Percentiles rank a stretch among this genome's conserved stretches.
phyloP scores from a whole-genome alignment of 1,140 invertebrate genomes.

The Diorhabda sublineata region DNA sequence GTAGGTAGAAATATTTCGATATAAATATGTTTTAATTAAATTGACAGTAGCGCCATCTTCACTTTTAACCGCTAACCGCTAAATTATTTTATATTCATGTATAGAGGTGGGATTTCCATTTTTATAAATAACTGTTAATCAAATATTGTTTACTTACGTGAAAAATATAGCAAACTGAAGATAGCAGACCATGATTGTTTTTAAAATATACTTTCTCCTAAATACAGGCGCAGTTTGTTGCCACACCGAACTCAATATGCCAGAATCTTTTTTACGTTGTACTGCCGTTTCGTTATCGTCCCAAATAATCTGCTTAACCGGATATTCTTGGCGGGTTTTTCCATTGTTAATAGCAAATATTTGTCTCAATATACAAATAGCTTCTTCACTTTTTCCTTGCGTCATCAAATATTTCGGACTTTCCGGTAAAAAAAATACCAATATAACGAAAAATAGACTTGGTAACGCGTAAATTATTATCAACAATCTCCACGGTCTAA shows the following conservation, averaged over 20 bases:
- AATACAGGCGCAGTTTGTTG: constrained; percentile 51
- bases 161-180: constrained; percentile 54
- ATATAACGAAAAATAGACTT: constrained; percentile 51
- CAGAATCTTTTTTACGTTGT: constrained; percentile 19
- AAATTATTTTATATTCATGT: too few species aligned
- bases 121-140: too few species aligned
- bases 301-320: constrained; percentile 48
- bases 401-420: constrained; percentile 73
- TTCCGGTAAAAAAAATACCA: constrained; percentile 60
- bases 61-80: too few species aligned
- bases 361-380: constrained; percentile 54
- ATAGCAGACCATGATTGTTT: constrained; percentile 55
- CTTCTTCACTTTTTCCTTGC: constrained; percentile 57
- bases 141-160: constrained; percentile 41
- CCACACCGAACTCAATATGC: constrained; percentile 44
- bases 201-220: constrained; percentile 49
- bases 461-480: constrained; percentile 48
- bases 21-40: too few species aligned
- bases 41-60: too few species aligned
- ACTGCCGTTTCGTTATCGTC: constrained; percentile 22
- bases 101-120: too few species aligned
- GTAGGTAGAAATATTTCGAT: too few species aligned
- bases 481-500: constrained; percentile 63
- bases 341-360: constrained; percentile 52
- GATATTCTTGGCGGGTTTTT: constrained; percentile 59